Evolutionary conservation across 2,797 vertebrate genomes (phyloP), one percentile per base, ranked within the genome.

Genomic region (Poecilia picta): DNA sequence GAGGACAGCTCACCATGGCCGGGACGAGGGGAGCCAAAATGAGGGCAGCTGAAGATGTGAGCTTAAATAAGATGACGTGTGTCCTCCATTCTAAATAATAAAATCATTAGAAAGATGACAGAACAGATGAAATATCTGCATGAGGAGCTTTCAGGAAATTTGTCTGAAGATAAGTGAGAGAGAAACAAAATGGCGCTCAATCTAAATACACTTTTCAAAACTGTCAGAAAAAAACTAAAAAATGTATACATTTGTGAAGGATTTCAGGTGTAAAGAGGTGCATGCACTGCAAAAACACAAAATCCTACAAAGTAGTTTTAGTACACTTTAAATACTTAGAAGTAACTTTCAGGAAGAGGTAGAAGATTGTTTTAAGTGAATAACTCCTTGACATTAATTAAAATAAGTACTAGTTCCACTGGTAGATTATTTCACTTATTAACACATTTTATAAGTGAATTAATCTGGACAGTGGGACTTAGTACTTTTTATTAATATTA

Each of bases 1-100:
- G 88, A 94, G 93, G 91, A 93, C 90, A 93, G 72, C 88, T 87
- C 81, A 36, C 80, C 86, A 89, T 83, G 88, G 83, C 83, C 86
- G 85, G 81, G 76, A 76, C 83, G 85, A 8, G 15, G 73, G 16
- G 78, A 88, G 82, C 79, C 80, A 88, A 91, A 84, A 83, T 87
- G 64, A 91, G 89, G 88, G 6, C 91, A 81, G 80, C 77, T 83
- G 80, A 45, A 88, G 87, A 83, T 77, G 13, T 64, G 53, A 43
- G 78, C 68, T 77, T 79, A 66, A 86, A 55, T 55, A 55, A 55
- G 51, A 55, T n/a, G 51, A 25, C 23, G 20, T 4, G 8, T n/a
- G 51, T 55, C 8, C 8, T 25, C 5, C 1, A 10, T 25, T 11
- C 23, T n/a, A n/a, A 55, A 55, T 25, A n/a, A 55, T 25, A n/a